Evolutionary conservation across 2,888 invertebrate genomes (phyloP), one percentile per base, ranked within the genome.

Genomic region (Galerucella pusilla): DNA sequence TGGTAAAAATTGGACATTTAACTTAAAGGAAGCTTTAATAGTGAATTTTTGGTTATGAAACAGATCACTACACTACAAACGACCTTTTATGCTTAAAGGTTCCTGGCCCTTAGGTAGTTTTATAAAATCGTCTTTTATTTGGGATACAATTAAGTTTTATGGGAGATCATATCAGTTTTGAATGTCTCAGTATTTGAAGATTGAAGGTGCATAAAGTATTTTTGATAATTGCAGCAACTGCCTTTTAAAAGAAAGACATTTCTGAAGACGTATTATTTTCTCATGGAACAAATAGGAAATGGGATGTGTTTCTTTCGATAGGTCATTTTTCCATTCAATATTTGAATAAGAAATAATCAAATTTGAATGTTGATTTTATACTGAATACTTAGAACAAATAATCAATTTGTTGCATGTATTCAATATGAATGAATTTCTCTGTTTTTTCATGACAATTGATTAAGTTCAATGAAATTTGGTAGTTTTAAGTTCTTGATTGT

Each of bases 211-310:
- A 35, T 68, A 45, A 60, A 57, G 49, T 35, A 68, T 74, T 75
- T 75, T 75, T 42, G 72, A 72, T 75, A 75, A 75, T 75, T 75
- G 75, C 75, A 75, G 57, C 57, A 10, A 20, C 6, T 71, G 57
- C 49, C 52, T 45, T 59, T 61, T 52, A 60, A 66, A 68, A 64
- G 66, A 74, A 70, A 70, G 45, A 14, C 65, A 66, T 70, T 28
- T 25, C 42, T 20, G 20, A 20, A 16, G 12, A 42, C 14, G n/a
- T 52, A 63, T 61, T 35, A 6, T 54, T 52, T 25, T 57, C 20
- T 0, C 14, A 28, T 61, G 14, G 14, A 25, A 11, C 16, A 49
- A 70, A 20, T 60, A 20, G 4, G 7, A 46, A 65, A 42, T 54
- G 7, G 45, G 16, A 25, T 59, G 63, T 68, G 60, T 73, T 57